Conservation (phyloP, 92 coral and sea anemone species). For the Desmophyllum pertusum region DNA sequence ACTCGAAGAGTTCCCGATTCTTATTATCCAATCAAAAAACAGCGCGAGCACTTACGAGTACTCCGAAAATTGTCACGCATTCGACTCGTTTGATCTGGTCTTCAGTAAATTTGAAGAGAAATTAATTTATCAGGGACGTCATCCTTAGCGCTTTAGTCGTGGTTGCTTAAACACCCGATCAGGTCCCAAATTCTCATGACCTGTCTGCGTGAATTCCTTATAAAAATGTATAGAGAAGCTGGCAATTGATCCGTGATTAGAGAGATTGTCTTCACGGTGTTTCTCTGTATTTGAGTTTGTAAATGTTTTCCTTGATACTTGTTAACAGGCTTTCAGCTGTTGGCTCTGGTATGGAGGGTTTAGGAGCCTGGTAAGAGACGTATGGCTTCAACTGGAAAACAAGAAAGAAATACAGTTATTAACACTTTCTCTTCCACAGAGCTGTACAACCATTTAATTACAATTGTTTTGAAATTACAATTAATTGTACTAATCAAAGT, state of each 20-base stretch:
- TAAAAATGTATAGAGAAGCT: background rate
- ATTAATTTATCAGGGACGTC: too few species aligned
- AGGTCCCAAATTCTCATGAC: background rate
- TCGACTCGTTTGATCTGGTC: too few species aligned
- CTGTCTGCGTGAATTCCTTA: background rate
- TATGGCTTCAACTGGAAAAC: constrained; percentile 85
- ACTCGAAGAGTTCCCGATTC: too few species aligned
- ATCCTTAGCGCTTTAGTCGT: too few species aligned
- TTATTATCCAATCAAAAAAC: too few species aligned
- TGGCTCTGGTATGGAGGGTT: constrained; percentile 74
- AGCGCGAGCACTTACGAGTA: too few species aligned
- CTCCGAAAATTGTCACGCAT: too few species aligned
- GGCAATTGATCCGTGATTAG: background rate
- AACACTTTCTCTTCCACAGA: too few species aligned
- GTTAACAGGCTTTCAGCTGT: constrained; percentile 81
- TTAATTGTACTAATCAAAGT: too few species aligned
- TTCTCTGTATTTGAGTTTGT: constrained; percentile 75
- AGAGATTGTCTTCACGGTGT: constrained; percentile 53
- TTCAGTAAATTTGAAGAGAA: too few species aligned
- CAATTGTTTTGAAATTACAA: too few species aligned
- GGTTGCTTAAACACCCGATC: background rate
- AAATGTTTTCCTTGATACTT: constrained; percentile 76
- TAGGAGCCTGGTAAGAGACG: constrained; percentile 92
- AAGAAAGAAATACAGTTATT: background rate
- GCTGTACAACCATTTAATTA: too few species aligned